Percentiles rank a stretch among this genome's conserved stretches.
Conservation (phyloP, 2,797 vertebrate genomes). For the Centroberyx gerrardi region DNA sequence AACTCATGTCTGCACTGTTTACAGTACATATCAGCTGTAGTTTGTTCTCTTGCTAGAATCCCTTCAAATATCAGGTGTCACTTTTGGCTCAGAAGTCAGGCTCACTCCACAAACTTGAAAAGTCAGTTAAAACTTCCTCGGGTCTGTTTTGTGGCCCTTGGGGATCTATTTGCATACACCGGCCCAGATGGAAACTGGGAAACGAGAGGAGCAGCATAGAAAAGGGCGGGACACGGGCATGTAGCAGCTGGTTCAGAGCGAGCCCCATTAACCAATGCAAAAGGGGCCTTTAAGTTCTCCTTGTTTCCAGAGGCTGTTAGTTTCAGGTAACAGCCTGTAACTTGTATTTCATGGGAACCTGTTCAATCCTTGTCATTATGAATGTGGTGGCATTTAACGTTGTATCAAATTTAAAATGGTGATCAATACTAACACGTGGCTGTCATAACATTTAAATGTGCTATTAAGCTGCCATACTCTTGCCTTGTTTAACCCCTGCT, state of each 20-base stretch:
- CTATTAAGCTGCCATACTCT: background rate
- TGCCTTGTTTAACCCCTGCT: background rate
- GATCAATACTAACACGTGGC: background rate
- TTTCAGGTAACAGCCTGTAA: constrained; percentile 36
- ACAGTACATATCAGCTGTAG: background rate
- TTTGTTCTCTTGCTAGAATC: background rate
- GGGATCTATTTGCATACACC: constrained; percentile 75
- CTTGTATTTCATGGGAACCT: constrained; percentile 1
- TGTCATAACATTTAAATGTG: too few species aligned
- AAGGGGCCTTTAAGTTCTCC: constrained; percentile 18
- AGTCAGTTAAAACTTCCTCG: constrained; percentile 43
- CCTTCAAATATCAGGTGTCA: background rate
- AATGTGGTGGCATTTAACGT: background rate
- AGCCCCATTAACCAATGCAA: constrained; percentile 40
- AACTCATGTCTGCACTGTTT: background rate
- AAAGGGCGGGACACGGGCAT: constrained; percentile 53
- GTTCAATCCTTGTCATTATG: background rate
- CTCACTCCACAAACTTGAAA: constrained; percentile 33
- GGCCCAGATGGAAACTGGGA: constrained; percentile 74
- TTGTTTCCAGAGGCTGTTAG: constrained; percentile 45
- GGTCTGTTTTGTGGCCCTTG: constrained; percentile 47
- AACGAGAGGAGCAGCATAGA: constrained; percentile 67
- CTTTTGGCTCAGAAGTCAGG: background rate
- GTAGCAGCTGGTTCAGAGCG: constrained; percentile 65
- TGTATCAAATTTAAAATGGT: background rate